Base-by-base conservation (phyloP, 2,113 vertebrate species). In the Proteles cristata region DNA sequence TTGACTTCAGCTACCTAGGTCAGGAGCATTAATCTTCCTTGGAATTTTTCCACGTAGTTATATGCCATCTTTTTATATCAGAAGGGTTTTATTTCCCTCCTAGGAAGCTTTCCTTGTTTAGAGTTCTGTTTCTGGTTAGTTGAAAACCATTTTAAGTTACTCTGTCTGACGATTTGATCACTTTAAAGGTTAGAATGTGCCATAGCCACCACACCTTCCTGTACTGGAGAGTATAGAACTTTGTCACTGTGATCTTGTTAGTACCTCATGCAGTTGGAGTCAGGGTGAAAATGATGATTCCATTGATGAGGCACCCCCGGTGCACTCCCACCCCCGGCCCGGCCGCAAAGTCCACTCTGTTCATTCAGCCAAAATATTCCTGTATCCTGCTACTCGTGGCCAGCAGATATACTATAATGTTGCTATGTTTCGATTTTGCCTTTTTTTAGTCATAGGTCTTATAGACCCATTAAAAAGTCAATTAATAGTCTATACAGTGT, bases 41-140 rank as follows among this genome's bases (percentile, higher is more conserved):
- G 50, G 65, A 39, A 35, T 33, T 11, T 95, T 74, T 35, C 80
- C 63, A 21, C 2, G 0, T 45, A 45, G 77, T 76, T 73, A 39
- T 21, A 26, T 6, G 39, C 84, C 66, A 33, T 61, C 26, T 63
- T 74, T 91, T 35, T 25, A 2, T 48, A 45, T 39, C 7, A 16
- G 83, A 53, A n/a, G 5, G 16, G 21, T 91, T 92, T 94, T 81
- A 45, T 86, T 43, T 74, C 50, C 82, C n/a, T 96, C 21, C 82
- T 31, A 43, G 35, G 48, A 96, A 69, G 28, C 83, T 77, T 90
- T 93, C 33, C 45, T 89, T 90, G 0, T 84, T 96, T 80, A 25
- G 61, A 84, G 48, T 90, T 90, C 48, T 76, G 17, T 69, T 94
- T 90, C 88, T 88, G 48, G 28, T 45, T 76, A 8, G 43, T 69